Percentiles rank a stretch among this genome's conserved stretches.
phyloP scores from a whole-genome alignment of 2,797 vertebrate species.

The Neoniphon sammara region DNA sequence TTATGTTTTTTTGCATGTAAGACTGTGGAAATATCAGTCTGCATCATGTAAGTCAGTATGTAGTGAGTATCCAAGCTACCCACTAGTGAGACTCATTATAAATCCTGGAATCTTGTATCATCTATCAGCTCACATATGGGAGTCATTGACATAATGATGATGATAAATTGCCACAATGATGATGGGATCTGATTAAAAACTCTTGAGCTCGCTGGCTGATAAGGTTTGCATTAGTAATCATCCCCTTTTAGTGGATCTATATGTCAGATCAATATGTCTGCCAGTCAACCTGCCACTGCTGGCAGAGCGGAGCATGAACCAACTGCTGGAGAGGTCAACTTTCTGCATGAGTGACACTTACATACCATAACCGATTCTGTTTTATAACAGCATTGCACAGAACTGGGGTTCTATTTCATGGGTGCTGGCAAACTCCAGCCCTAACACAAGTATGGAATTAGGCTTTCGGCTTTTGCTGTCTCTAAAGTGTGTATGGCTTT shows the following conservation, averaged over 20 bases:
- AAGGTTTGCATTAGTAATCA: conserved; percentile 60
- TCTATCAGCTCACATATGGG: conserved; percentile 69
- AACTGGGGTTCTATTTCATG: conserved; percentile 75
- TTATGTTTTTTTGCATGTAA: conserved; percentile 13
- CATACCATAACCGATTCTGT: conserved; percentile 71
- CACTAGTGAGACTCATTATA: conserved; percentile 41
- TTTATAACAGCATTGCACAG: conserved; percentile 68
- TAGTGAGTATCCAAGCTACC: conserved; percentile 15
- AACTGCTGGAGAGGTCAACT: conserved; percentile 59
- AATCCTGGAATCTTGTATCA: conserved; percentile 42
- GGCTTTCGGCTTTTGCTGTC: conserved; percentile 61
- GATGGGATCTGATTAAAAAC: conserved; percentile 64
- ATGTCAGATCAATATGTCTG: conserved; percentile 65
- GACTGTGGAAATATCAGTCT: conserved; percentile 24
- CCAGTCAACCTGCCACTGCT: conserved; percentile 59
- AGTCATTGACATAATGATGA: conserved; percentile 62
- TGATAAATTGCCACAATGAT: conserved; percentile 50
- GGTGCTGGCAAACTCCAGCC: conserved; percentile 62
- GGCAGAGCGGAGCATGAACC: conserved; percentile 19
- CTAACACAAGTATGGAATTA: conserved; percentile 69
- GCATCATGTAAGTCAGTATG: conserved; percentile 4
- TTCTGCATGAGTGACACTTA: conserved; percentile 74
- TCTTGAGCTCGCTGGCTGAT: conserved; percentile 47
- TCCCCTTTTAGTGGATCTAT: conserved; percentile 44
- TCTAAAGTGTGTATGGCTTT: conserved; percentile 63